Percentiles rank a stretch among this genome's conserved stretches.
These are phyloP conservation scores for Sebastes reedi DNA, from an alignment of 2,797 vertebrate genomes.

Conservation along the genomic window DNA sequence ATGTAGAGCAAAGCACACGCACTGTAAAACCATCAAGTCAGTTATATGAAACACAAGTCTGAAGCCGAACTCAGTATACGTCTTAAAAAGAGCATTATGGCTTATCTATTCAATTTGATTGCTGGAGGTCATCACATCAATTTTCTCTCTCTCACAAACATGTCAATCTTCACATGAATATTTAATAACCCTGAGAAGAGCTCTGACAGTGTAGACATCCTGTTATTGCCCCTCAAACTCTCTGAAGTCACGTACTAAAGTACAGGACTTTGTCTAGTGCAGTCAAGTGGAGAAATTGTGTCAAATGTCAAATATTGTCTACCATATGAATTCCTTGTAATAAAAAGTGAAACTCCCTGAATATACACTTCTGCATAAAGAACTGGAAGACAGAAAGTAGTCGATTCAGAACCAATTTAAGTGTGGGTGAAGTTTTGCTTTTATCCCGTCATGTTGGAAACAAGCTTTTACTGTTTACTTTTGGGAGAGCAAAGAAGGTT, in stretches of 20 bases:
- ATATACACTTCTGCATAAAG: not conserved
- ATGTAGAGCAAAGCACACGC: constrained; percentile 30
- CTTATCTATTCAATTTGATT: constrained; percentile 30
- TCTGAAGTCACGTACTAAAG: constrained; percentile 6
- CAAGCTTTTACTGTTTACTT: not conserved
- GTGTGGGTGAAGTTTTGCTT: not conserved
- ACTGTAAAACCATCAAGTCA: constrained; percentile 44
- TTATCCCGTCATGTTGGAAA: not conserved
- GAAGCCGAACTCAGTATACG: constrained; percentile 2
- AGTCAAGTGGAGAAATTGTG: not conserved
- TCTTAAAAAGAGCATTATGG: constrained; percentile 20
- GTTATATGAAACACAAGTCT: constrained; percentile 26
- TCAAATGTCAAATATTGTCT: not conserved
- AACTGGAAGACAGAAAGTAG: not conserved
- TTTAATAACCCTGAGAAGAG: constrained; percentile 44
- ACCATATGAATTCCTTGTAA: not conserved
- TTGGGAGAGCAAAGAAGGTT: not conserved
- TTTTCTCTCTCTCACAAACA: constrained; percentile 39
- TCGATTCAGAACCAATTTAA: not conserved
- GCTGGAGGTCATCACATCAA: constrained; percentile 37
- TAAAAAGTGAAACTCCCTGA: not conserved
- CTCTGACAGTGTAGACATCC: constrained; percentile 31
- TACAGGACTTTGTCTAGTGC: not conserved
- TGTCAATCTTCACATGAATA: constrained; percentile 47
- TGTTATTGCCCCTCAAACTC: constrained; percentile 35